These are phyloP conservation scores for Peromyscus polionotus DNA, from an alignment of 2,113 vertebrate species.

Conservation along the genomic window DNA sequence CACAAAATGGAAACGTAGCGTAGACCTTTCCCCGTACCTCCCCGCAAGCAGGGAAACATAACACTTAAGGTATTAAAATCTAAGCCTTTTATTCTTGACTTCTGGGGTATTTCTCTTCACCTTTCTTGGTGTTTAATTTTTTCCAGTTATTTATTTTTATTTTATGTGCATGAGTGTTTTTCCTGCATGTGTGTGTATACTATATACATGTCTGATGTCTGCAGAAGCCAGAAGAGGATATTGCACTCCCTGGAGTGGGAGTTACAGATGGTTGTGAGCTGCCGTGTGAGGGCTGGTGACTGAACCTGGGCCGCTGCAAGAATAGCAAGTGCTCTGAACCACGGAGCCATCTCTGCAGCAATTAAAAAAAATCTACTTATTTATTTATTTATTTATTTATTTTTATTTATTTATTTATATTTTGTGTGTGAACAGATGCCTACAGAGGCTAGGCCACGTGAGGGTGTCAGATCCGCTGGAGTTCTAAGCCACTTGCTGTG, in stretches of 20 bases:
- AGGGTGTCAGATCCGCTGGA: neutral
- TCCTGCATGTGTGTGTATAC: neutral
- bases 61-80: neutral
- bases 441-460: too few relatives aligned
- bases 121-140: neutral
- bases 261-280: neutral
- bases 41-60: neutral
- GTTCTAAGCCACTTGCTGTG: neutral
- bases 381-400: too few relatives aligned
- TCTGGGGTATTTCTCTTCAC: neutral
- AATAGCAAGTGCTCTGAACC: too few relatives aligned
- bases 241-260: neutral
- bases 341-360: too few relatives aligned
- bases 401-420: too few relatives aligned
- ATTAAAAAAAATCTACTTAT: too few relatives aligned
- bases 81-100: neutral
- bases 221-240: neutral
- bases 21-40: neutral
- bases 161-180: neutral
- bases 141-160: neutral
- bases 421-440: too few relatives aligned
- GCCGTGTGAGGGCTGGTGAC: neutral
- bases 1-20: neutral
- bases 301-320: too few relatives aligned
- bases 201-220: neutral